A percentile compares a stretch with the other conserved stretches of the same genome.
These are phyloP conservation scores for Nesometra sesokonis DNA, from an alignment of 35 echinoderm and acorn worm genomes.

Conservation along the genomic window DNA sequence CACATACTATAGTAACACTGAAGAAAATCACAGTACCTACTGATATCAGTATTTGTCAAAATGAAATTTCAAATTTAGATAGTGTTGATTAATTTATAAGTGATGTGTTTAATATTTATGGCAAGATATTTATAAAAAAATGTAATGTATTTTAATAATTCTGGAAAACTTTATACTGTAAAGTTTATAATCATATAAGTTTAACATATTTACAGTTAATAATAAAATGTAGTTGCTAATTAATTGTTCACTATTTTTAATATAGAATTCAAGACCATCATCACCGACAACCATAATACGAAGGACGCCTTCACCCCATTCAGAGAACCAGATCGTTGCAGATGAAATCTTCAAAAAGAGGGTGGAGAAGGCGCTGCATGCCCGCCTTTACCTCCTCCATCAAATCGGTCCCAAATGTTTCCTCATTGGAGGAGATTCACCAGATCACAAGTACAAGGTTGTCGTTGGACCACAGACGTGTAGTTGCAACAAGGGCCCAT, in stretches of 20 bases:
- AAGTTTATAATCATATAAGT: constrained; percentile 2
- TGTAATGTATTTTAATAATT: no score
- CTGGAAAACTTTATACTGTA: not conserved
- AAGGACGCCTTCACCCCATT: constrained; percentile 62
- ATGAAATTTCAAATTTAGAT: no score
- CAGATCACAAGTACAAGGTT: constrained; percentile 90
- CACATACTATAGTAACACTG: no score
- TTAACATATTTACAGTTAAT: not conserved
- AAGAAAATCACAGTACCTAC: no score
- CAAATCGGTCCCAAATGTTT: constrained; percentile 93
- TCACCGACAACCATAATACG: constrained; percentile 26
- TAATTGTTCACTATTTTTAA: not conserved
- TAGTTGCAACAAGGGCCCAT: constrained; percentile 78
- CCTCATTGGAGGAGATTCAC: constrained; percentile 79
- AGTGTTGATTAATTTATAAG: no score
- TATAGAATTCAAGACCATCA: constrained; percentile 3
- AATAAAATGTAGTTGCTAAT: constrained; percentile 15
- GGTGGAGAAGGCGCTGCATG: constrained; percentile 85
- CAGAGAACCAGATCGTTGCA: constrained; percentile 38
- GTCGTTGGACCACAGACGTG: constrained; percentile 94
- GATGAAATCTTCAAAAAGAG: constrained; percentile 67
- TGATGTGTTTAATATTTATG: no score
- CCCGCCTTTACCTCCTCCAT: constrained; percentile 70
- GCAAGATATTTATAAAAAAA: no score
- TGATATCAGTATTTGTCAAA: no score